Base-by-base conservation (phyloP, 2,797 vertebrate genomes). In the Garrulus glandarius region DNA sequence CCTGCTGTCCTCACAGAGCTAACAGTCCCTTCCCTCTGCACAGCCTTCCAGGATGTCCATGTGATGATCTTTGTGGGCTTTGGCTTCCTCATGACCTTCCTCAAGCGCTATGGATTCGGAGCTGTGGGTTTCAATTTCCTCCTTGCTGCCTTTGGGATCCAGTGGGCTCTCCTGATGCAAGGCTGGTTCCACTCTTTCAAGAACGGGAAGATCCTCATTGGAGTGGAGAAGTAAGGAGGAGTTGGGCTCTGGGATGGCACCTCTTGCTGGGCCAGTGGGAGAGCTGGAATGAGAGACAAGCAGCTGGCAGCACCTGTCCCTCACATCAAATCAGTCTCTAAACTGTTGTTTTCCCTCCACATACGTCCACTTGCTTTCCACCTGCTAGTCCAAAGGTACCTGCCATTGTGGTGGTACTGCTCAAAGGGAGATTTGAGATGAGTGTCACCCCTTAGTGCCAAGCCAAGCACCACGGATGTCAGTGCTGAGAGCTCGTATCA, bases 11-110 rank as follows among this genome's bases (percentile, higher is more conserved):
- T 64, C 1, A 0, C 47, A 69, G 36, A 70, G 27, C 41, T 94
- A 76, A 93, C 1, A 1, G 16, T 76, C 41, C 11, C 59, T 96
- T 87, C 77, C 74, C 65, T 83, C 27, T 20, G 37, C 84, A 46
- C 97, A 99, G 99, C 99, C 88, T 99, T 99, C 96, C 99, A 99
- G 97, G 99, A 99, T 0, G 99, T 99, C 87, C 99, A 99, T 0
- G 99, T 99, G 96, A 99, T 99, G 99, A 99, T 99, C 96, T 99
- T 99, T 93, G 98, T 99, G 94, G 99, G 99, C 32, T 99, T 99
- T 32, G 99, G 99, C 36, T 99, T 99, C 97, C 99, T 99, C 93
- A 99, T 99, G 99, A 99, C 98, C 1, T 99, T 99, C 92, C 98
- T 99, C 95, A 99, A 99, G 93, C 98, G 98, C 71, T 99, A 99